Base-by-base conservation (phyloP, 2,888 invertebrate genomes). In the Opisthograptis luteolata region DNA sequence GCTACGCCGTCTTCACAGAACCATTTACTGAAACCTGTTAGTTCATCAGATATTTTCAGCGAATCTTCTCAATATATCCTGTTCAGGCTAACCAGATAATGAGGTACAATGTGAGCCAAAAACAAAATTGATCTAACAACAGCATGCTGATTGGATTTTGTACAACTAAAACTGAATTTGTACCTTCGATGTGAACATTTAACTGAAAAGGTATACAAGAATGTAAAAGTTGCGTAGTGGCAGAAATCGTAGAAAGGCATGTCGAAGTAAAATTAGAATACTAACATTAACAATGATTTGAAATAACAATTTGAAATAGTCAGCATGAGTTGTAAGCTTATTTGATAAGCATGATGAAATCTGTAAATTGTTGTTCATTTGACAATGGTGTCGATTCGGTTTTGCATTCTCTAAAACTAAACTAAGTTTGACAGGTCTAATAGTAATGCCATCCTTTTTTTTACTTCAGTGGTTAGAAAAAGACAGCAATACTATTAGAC, bases 251-350 rank as follows among this genome's bases (percentile, higher is more conserved):
- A 72, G 64, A 61, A 46, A 63, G 66, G 83, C 82, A 83, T 82
- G 82, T 55, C 60, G 42, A 54, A 56, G 32, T 66, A 43, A 67
- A 61, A 61, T 51, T 64, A 68, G 73, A 71, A 68, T 70, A 76
- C 76, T 64, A 70, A 70, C 69, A 66, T 9, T 45, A 65, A 62
- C 64, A 58, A 52, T 65, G 54, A 47, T 42, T 35, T 27, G 7
- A 61, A 61, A 63, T 66, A 66, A 70, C 61, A 49, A 40, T 49
- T 63, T 56, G 55, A 62, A 54, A 49, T 50, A 19, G 17, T 40
- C 25, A 70, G 84, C 84, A 84, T 84, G 84, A 51, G 57, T 54
- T 51, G 68, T 55, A 58, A 66, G 71, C 74, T 78, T 76, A 57
- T 68, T 79, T 75, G 68, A 59, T 43, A 53, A 74, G 83, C 82